Conservation (phyloP, 1,140 invertebrate species). For the Zaprionus ornatus region DNA sequence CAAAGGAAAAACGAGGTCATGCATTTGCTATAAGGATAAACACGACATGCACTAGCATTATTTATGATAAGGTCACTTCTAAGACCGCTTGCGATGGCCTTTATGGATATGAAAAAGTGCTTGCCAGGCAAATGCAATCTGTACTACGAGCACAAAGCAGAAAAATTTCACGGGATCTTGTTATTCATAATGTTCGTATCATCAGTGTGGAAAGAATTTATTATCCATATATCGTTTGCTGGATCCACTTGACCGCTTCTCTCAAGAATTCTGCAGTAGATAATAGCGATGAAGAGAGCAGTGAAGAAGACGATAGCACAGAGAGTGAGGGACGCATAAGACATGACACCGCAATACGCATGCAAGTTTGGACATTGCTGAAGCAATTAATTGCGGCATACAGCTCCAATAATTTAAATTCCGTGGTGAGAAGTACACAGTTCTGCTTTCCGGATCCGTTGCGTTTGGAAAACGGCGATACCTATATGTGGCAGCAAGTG, state of each 20-base stretch:
- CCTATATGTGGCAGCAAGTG: conserved; percentile 61
- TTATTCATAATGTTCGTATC: conserved; percentile 64
- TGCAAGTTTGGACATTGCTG: conserved; percentile 35
- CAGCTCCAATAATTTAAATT: not conserved
- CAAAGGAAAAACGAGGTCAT: conserved; percentile 62
- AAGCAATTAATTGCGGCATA: conserved; percentile 9
- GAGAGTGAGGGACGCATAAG: conserved; percentile 26
- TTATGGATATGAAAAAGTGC: conserved; percentile 1
- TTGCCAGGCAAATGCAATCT: conserved; percentile 20
- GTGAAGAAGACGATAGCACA: conserved; percentile 40
- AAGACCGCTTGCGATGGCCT: conserved; percentile 18
- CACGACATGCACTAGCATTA: conserved; percentile 20
- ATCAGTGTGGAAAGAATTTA: conserved; percentile 45
- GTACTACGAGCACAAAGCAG: not conserved
- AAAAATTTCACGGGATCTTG: conserved; percentile 21
- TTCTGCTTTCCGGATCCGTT: conserved; percentile 67
- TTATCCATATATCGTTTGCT: not conserved
- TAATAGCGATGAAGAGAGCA: conserved; percentile 41
- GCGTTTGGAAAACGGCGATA: not conserved
- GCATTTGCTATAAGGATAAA: conserved; percentile 71
- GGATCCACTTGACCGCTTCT: conserved; percentile 50
- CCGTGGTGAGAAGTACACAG: conserved; percentile 57
- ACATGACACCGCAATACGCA: conserved; percentile 35
- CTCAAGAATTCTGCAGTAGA: conserved; percentile 38
- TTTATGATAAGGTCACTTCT: not conserved